Evolutionary conservation across 2,113 vertebrate genomes (phyloP).

Genomic region (Odocoileus virginianus): DNA sequence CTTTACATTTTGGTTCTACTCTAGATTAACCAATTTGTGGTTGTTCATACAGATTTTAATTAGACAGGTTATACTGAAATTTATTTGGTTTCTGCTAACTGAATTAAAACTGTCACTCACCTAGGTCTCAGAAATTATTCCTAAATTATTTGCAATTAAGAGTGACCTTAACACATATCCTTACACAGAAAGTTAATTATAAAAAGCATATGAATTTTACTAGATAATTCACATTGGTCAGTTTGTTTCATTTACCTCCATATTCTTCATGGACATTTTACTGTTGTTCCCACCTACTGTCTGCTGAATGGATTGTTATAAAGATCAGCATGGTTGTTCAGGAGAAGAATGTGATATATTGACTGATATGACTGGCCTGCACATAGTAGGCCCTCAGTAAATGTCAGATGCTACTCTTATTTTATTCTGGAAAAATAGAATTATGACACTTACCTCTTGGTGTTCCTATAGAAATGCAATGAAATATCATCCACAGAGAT

Average conservation of each 20-base stretch:
- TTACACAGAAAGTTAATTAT: background rate
- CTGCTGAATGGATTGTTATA: background rate
- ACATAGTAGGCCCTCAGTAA: background rate
- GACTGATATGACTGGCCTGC: background rate
- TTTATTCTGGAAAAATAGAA: background rate
- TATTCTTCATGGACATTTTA: background rate
- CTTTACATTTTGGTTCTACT: background rate
- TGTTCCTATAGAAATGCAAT: background rate
- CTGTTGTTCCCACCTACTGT: background rate
- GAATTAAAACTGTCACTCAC: background rate
- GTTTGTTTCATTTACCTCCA: background rate
- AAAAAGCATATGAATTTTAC: background rate
- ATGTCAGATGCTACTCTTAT: background rate
- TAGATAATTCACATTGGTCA: background rate
- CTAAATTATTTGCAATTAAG: background rate
- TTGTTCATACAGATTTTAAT: background rate
- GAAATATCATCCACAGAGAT: background rate
- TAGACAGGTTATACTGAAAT: background rate
- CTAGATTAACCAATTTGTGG: background rate
- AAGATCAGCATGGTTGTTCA: background rate
- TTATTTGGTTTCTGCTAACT: background rate
- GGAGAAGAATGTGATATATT: background rate
- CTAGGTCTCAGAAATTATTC: background rate
- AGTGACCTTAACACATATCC: background rate
- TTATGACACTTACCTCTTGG: background rate